Evolutionary conservation across 2,888 invertebrate genomes (phyloP), one percentile per base, ranked within the genome.

Genomic region (Chymomyza procnemis): DNA sequence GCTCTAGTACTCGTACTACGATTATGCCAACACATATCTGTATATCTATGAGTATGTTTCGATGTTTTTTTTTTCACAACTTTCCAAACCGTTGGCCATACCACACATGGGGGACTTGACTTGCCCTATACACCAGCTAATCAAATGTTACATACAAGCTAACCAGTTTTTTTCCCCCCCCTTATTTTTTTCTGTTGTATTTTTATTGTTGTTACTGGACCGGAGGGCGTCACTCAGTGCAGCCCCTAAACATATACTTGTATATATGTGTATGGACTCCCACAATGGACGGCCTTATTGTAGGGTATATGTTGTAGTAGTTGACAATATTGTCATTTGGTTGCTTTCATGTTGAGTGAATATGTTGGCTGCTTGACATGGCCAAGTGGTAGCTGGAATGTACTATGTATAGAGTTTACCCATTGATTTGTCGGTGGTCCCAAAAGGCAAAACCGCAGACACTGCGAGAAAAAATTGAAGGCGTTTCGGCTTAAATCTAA

Each of bases 101-200:
- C 34, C 50, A 62, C 34, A 41, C 34, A 41, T 41, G 12, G 34
- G 34, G 34, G 34, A 41, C 34, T 34, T 63, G 64, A 58, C 41
- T 56, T 63, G 64, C 74, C 75, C 58, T 64, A 70, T 73, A 14
- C 76, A 68, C 73, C 76, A 71, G 78, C 85, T 83, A 83, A 83
- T 83, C 83, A 83, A 86, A 83, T 83, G 83, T 79, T 86, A 74
- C 80, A 86, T 67, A 71, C 73, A 66, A 80, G 71, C 79, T 73
- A 67, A 50, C 48, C 18, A 34, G 9, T 34, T 14, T 50, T 61
- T 61, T 50, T n/a, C n/a, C n/a, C n/a, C n/a, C n/a, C n/a, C n/a
- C 47, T 18, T 8, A 5, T 55, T 56, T 63, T 56, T 21, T 19
- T 41, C 41, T 41, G 26, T 54, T 41, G 26, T 5, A 8, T 83